Percentiles rank a stretch among this genome's conserved stretches.
Evolutionary conservation across 2,797 vertebrate genomes (phyloP).

Genomic region (Novumbra hubbsi): DNA sequence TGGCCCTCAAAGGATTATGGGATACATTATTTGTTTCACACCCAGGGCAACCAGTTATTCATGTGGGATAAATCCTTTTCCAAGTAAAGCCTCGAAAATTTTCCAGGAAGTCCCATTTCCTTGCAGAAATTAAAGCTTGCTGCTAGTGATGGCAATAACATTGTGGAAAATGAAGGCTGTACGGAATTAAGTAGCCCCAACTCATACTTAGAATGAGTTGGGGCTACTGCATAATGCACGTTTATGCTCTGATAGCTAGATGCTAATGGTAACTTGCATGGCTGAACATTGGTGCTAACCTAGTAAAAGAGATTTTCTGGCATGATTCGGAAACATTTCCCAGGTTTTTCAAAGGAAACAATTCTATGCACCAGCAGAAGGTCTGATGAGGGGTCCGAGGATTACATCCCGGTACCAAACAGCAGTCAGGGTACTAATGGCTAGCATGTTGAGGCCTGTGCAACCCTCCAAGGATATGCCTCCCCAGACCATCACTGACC

Average conservation of each 20-base stretch:
- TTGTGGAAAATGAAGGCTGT: neutral
- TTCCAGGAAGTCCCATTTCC: slow-evolving; percentile 83
- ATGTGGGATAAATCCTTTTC: slow-evolving; percentile 82
- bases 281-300: neutral
- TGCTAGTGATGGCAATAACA: neutral
- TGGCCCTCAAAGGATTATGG: neutral
- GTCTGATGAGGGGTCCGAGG: too few species aligned
- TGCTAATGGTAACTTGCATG: neutral
- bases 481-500: too few species aligned
- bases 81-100: slow-evolving; percentile 65
- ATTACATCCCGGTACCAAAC: too few species aligned
- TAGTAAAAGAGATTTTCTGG: too few species aligned
- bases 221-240: slow-evolving; percentile 1
- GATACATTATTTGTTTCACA: neutral
- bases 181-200: neutral
- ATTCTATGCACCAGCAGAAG: too few species aligned
- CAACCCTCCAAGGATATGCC: too few species aligned
- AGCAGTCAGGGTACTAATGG: too few species aligned
- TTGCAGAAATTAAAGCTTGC: slow-evolving; percentile 48
- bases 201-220: neutral
- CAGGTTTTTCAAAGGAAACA: too few species aligned
- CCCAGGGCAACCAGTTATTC: neutral
- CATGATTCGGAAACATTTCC: too few species aligned
- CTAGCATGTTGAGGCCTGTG: too few species aligned
- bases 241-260: neutral